phyloP scores from a whole-genome alignment of 2,888 invertebrate genomes.

The Balanococcus diminutus region DNA sequence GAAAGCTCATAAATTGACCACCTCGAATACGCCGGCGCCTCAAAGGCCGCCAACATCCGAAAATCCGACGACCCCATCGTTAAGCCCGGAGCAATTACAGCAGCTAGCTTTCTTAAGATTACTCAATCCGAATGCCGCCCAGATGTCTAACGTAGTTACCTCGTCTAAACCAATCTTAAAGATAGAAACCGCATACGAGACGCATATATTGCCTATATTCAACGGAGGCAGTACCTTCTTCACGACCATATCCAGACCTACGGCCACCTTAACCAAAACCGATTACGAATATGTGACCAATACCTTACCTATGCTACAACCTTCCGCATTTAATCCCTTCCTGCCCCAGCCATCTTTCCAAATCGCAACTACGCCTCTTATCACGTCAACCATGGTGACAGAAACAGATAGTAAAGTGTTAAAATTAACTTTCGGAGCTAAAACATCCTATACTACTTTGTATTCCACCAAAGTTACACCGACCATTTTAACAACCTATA shows the following conservation, averaged over 20 bases:
- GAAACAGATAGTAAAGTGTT: constrained; percentile 80
- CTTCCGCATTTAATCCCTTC: constrained; percentile 62
- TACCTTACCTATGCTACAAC: constrained; percentile 69
- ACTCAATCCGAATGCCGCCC: constrained; percentile 70
- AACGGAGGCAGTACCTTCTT: constrained; percentile 77
- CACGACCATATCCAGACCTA: constrained; percentile 78
- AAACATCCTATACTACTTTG: constrained; percentile 84
- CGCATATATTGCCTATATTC: constrained; percentile 79
- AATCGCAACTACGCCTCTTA: constrained; percentile 79
- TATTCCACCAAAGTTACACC: constrained; percentile 83
- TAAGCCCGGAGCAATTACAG: constrained; percentile 74
- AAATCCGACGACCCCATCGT: constrained; percentile 64
- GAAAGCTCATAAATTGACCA: constrained; percentile 62
- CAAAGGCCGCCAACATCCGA: constrained; percentile 29
- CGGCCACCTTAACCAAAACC: constrained; percentile 79
- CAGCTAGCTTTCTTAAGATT: constrained; percentile 76
- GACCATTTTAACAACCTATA: constrained; percentile 80
- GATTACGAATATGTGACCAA: constrained; percentile 79
- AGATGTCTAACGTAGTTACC: constrained; percentile 73
- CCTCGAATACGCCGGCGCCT: constrained; percentile 47
- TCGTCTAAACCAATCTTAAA: constrained; percentile 78
- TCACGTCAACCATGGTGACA: constrained; percentile 78
- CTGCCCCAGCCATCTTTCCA: constrained; percentile 69
- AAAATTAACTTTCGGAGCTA: constrained; percentile 88
- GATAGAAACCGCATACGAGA: constrained; percentile 80